These are phyloP conservation scores for Scaptomyza flava DNA, from an alignment of 2,888 invertebrate genomes.

Conservation along the genomic window DNA sequence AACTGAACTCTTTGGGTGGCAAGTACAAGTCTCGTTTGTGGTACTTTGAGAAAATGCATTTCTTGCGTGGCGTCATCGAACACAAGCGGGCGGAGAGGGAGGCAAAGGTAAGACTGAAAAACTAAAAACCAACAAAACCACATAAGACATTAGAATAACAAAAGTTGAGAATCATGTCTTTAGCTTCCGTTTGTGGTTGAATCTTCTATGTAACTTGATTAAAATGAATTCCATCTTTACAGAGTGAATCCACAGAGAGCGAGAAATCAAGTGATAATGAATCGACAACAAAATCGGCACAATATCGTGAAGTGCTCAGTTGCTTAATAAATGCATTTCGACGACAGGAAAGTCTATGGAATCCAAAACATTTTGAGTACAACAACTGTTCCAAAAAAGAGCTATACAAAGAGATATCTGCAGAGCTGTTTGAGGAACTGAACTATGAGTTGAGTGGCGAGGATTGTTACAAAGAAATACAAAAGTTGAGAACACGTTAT, in stretches of 20 bases:
- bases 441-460: conserved; percentile 65
- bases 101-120: conserved; percentile 56
- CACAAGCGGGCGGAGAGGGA: conserved; percentile 69
- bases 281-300: conserved; percentile 60
- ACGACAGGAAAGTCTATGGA: conserved; percentile 72
- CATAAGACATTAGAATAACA: background rate
- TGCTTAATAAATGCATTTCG: conserved; percentile 67
- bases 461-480: conserved; percentile 73
- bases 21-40: conserved; percentile 74
- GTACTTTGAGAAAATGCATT: conserved; percentile 79
- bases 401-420: conserved; percentile 60
- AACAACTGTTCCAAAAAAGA: conserved; percentile 63
- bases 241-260: conserved; percentile 56
- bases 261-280: conserved; percentile 67
- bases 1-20: conserved; percentile 60
- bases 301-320: conserved; percentile 71
- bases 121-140: too few species aligned
- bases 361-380: conserved; percentile 71
- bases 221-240: background rate
- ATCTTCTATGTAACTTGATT: background rate
- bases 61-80: conserved; percentile 70
- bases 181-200: background rate
- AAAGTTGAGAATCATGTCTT: background rate
- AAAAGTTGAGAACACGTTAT: conserved; percentile 77
- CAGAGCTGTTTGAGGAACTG: conserved; percentile 60